A percentile compares a stretch with the other conserved stretches of the same genome.
Conservation (phyloP, 2,113 vertebrate genomes). For the Malurus elegans region DNA sequence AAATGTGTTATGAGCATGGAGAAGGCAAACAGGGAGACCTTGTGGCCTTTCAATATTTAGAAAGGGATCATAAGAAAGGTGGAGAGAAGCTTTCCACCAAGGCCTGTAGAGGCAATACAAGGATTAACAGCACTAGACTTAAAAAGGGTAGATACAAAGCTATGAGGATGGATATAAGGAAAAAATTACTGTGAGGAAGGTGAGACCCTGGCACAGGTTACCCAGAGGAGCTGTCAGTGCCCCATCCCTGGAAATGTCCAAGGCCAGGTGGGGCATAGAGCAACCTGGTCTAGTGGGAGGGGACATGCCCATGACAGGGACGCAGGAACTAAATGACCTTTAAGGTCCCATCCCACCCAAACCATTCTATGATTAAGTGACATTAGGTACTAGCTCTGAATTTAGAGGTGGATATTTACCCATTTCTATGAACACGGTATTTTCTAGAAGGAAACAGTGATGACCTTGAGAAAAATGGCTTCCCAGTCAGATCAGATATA, state of each 20-base stretch:
- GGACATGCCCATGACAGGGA: not conserved
- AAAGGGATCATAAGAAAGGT: not conserved
- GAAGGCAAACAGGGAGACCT: rapidly evolving
- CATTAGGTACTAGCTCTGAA: not conserved
- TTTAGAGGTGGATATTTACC: not conserved
- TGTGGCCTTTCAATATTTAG: not conserved
- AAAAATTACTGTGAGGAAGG: not conserved
- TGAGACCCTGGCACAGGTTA: not conserved
- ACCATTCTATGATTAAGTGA: not conserved
- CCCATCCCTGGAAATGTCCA: not conserved
- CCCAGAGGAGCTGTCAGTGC: not conserved
- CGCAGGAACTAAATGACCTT: not conserved
- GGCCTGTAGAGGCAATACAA: not conserved
- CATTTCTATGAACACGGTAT: not conserved
- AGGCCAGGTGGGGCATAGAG: not conserved
- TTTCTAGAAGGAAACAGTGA: not conserved
- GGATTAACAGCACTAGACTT: rapidly evolving
- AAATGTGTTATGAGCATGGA: rapidly evolving
- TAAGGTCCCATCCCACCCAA: not conserved
- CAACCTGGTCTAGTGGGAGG: not conserved
- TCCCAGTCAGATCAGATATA: not conserved
- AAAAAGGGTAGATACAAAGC: not conserved
- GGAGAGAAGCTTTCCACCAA: not conserved
- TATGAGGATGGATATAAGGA: not conserved
- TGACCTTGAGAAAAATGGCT: not conserved